Evolutionary conservation across 2,888 invertebrate species (phyloP).

Genomic region (Hartigia nigra): DNA sequence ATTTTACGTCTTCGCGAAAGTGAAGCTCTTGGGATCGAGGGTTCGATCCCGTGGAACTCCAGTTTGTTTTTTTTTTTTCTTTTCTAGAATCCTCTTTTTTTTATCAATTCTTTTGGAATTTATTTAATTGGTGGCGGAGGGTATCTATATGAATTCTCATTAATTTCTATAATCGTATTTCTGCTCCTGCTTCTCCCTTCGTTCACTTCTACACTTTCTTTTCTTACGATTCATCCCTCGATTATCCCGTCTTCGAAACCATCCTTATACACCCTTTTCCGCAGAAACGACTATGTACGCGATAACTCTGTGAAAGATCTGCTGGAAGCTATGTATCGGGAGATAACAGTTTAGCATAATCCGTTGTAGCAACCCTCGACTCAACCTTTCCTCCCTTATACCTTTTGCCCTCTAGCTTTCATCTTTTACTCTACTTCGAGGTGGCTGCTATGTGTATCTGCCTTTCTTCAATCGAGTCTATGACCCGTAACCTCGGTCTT

Average conservation of each 20-base stretch:
- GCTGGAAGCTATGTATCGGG: background rate
- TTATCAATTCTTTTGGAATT: background rate
- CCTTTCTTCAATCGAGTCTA: background rate
- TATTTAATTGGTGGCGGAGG: background rate
- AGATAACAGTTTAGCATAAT: background rate
- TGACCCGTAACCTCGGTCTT: background rate
- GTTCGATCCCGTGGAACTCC: background rate
- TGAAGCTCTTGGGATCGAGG: background rate
- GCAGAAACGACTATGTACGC: background rate
- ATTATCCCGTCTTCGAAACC: background rate
- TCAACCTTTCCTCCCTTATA: background rate
- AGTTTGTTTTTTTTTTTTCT: background rate
- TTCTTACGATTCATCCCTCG: background rate
- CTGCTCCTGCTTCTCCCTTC: background rate
- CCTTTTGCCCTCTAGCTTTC: background rate
- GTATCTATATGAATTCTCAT: background rate
- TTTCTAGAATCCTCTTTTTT: background rate
- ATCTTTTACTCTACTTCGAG: background rate
- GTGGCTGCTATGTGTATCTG: background rate
- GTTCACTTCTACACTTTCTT: background rate
- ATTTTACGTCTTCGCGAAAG: background rate
- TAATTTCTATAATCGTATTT: background rate
- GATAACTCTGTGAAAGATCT: background rate
- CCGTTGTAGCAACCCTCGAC: background rate
- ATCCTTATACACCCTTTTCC: background rate